Percentiles rank a stretch among this genome's conserved stretches.
Evolutionary conservation across 2,888 invertebrate genomes (phyloP).

Genomic region (Liposcelis brunnea): DNA sequence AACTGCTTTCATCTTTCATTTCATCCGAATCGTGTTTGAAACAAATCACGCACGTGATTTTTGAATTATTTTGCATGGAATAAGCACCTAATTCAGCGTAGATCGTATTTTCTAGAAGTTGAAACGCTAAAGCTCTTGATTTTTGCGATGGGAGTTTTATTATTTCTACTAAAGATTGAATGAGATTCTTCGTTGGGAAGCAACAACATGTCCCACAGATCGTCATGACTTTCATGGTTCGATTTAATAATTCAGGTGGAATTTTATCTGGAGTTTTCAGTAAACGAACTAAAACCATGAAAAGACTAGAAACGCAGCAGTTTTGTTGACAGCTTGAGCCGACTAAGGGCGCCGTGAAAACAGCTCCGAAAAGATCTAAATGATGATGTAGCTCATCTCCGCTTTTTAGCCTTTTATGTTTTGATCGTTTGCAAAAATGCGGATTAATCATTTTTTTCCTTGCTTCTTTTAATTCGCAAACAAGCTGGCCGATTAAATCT

Average conservation of each 20-base stretch:
- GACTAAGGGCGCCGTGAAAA: conserved; percentile 25
- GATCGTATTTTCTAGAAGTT: conserved; percentile 37
- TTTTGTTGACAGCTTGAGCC: conserved; percentile 26
- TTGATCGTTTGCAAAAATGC: conserved; percentile 31
- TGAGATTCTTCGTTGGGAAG: conserved; percentile 34
- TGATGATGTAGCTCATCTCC: conserved; percentile 37
- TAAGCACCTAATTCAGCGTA: conserved; percentile 40
- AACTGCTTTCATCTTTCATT: conserved; percentile 15
- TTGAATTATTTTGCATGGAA: conserved; percentile 1
- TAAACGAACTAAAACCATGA: conserved; percentile 27
- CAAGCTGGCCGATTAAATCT: conserved; percentile 36
- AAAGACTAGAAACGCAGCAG: conserved; percentile 39
- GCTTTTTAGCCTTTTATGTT: conserved; percentile 33
- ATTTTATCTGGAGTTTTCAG: conserved; percentile 30
- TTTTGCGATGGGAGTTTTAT: conserved; percentile 25
- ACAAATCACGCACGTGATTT: conserved; percentile 30
- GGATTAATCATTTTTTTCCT: conserved; percentile 38
- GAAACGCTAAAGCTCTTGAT: conserved; percentile 30
- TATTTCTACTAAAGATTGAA: conserved; percentile 33
- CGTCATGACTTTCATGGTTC: conserved; percentile 36
- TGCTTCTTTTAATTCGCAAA: conserved; percentile 37
- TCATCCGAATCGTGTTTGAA: conserved; percentile 18
- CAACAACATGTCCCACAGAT: conserved; percentile 45
- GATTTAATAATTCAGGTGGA: conserved; percentile 26
- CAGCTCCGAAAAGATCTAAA: conserved; percentile 35